Percentiles rank a stretch among this genome's conserved stretches.
These are phyloP conservation scores for Ciconia stormi DNA, from an alignment of 2,113 vertebrate genomes.

Conservation along the genomic window DNA sequence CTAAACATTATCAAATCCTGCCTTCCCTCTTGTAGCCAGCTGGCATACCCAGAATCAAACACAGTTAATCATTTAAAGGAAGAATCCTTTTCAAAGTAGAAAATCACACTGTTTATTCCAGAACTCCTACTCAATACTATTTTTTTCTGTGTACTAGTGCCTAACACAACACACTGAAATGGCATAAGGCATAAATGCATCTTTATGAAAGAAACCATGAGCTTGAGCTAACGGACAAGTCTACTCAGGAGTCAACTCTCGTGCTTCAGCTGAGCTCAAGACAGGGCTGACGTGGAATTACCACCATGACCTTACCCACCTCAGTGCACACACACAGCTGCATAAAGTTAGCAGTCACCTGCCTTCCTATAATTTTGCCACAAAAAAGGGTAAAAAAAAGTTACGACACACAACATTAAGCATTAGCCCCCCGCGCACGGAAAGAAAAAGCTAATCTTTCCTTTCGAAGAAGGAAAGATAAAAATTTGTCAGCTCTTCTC, in stretches of 20 bases:
- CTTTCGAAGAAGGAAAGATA: slow-evolving; percentile 22
- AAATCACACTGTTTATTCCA: slow-evolving; percentile 72
- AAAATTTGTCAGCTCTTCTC: slow-evolving; percentile 51
- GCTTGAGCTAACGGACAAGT: slow-evolving; percentile 3
- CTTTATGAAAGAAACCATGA: slow-evolving; percentile 61
- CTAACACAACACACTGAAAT: slow-evolving; percentile 70
- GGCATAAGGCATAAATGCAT: slow-evolving; percentile 64
- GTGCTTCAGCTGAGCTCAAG: not conserved
- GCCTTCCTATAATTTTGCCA: slow-evolving; percentile 28
- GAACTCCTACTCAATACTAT: slow-evolving; percentile 66
- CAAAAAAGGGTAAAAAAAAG: not conserved
- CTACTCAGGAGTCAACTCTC: slow-evolving; percentile 32
- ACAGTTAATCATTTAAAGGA: slow-evolving; percentile 71
- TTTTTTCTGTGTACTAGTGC: slow-evolving; percentile 61
- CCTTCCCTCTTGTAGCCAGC: slow-evolving; percentile 60
- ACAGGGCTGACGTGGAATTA: not conserved
- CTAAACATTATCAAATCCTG: slow-evolving; percentile 64
- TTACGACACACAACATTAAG: slow-evolving; percentile 40
- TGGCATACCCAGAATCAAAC: slow-evolving; percentile 64
- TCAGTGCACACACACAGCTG: not conserved
- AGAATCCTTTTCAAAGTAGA: slow-evolving; percentile 73
- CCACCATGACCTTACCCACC: not conserved
- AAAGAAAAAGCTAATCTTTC: slow-evolving; percentile 29
- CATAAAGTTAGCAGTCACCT: not conserved
- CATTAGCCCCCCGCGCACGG: not conserved